These are phyloP conservation scores for Tetragnatha versicolor DNA, from an alignment of 1,140 invertebrate genomes.

Conservation along the genomic window DNA sequence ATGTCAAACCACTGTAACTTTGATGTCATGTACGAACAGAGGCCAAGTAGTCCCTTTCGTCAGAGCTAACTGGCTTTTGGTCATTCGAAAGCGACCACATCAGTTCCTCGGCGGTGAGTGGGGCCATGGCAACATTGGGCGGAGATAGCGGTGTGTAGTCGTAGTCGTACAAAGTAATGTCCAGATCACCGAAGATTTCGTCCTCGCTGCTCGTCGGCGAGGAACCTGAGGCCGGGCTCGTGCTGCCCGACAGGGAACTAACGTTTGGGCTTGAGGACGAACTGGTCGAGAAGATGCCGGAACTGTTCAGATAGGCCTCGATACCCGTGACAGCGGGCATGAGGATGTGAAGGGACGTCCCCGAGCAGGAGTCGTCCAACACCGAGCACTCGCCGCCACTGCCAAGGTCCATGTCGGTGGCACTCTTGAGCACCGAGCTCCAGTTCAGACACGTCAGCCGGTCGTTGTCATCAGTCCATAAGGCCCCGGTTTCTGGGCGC, in stretches of 20 bases:
- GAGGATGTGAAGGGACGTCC: constrained; percentile 44
- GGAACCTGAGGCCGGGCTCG: constrained; percentile 45
- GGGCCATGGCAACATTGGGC: constrained; percentile 72
- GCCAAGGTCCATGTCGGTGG: constrained; percentile 78
- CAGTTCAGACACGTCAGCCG: constrained; percentile 77
- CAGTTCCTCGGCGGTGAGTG: constrained; percentile 74
- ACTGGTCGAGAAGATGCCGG: neutral
- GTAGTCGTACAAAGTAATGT: constrained; percentile 63
- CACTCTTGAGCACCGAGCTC: constrained; percentile 87
- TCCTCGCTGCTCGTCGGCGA: constrained; percentile 57
- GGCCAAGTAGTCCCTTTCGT: constrained; percentile 34
- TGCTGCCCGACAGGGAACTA: constrained; percentile 3
- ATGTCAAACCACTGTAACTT: constrained; percentile 23
- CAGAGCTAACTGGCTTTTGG: constrained; percentile 2
- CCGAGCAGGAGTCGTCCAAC: constrained; percentile 24
- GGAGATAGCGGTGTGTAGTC: constrained; percentile 65
- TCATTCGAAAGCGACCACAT: constrained; percentile 65
- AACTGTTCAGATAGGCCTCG: neutral
- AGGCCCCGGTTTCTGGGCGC: constrained; percentile 56
- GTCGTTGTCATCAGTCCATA: constrained; percentile 73
- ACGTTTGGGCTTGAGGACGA: constrained; percentile 27
- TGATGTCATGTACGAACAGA: constrained; percentile 33
- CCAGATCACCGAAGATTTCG: constrained; percentile 62
- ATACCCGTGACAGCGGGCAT: constrained; percentile 45
- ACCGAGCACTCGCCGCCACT: constrained; percentile 29